Evolutionary conservation across 1,140 invertebrate genomes (phyloP).

Genomic region (Psilanteris sp.): DNA sequence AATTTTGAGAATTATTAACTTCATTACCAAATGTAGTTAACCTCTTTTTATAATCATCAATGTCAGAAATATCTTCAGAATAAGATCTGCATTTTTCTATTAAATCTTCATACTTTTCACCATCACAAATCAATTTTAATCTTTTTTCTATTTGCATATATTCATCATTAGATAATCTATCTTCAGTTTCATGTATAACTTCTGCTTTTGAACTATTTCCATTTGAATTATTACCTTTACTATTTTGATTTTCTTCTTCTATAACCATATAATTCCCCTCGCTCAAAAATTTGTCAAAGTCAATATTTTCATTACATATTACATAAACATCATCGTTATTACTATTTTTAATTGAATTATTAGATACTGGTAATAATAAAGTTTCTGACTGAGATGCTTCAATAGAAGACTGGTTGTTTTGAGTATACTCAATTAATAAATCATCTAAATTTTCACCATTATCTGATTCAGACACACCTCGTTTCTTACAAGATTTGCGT

Average conservation of each 20-base stretch:
- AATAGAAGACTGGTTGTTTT: conserved; percentile 40
- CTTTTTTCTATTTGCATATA: conserved; percentile 62
- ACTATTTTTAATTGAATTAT: conserved; percentile 13
- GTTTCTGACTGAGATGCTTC: conserved; percentile 7
- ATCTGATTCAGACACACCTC: conserved; percentile 41
- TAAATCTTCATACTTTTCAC: conserved; percentile 49
- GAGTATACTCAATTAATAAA: conserved; percentile 64
- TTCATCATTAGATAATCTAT: conserved; percentile 47
- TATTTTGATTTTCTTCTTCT: conserved; percentile 1
- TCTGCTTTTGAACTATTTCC: conserved; percentile 56
- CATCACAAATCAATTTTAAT: conserved; percentile 70
- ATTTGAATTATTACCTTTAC: background rate
- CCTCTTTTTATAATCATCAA: background rate
- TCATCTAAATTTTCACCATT: conserved; percentile 55
- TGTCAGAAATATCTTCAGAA: background rate
- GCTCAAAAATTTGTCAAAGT: conserved; percentile 52
- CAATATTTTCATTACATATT: conserved; percentile 57
- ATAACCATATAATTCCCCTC: conserved; percentile 59
- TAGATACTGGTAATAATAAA: background rate
- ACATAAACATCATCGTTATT: conserved; percentile 56
- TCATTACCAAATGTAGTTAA: background rate
- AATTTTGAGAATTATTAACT: background rate
- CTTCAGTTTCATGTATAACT: conserved; percentile 58
- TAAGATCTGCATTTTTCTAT: conserved; percentile 3
- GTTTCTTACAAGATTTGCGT: conserved; percentile 73